Evolutionary conservation across 2,113 vertebrate species (phyloP).

Genomic region (Hemichromis elongatus): DNA sequence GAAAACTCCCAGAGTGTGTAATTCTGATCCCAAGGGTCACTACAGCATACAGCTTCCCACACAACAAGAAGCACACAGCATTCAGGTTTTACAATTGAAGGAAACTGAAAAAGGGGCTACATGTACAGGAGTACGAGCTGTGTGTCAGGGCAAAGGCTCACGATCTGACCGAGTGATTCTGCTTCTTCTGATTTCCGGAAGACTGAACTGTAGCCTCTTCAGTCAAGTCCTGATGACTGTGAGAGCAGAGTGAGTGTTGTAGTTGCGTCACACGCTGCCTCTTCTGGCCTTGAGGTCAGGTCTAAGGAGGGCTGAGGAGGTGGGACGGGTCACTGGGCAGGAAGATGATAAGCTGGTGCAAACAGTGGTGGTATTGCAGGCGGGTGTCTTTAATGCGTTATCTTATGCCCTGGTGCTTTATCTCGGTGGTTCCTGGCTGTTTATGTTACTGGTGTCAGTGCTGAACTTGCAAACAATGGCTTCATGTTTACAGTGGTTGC

Average conservation of each 20-base stretch:
- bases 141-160: constrained; percentile 7
- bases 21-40: not conserved
- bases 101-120: constrained; percentile 23
- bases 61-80: not conserved
- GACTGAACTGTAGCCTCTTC: constrained; percentile 25
- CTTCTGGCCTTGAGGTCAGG: constrained; percentile 22
- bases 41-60: not conserved
- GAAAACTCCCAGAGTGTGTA: not conserved
- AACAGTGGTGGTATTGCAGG: constrained; percentile 21
- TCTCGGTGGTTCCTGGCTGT: constrained; percentile 33
- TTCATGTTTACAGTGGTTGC: not conserved
- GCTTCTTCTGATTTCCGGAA: constrained; percentile 25
- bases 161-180: not conserved
- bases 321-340: constrained; percentile 4
- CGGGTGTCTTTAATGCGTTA: not conserved
- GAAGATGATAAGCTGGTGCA: constrained; percentile 2
- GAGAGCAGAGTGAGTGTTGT: constrained; percentile 2
- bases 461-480: constrained; percentile 20
- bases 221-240: not conserved
- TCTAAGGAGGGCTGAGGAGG: constrained; percentile 1
- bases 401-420: constrained; percentile 6
- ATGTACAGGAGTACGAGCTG: not conserved
- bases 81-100: constrained; percentile 51
- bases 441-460: not conserved
- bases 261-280: constrained; percentile 46